Conservation (phyloP, 1,140 invertebrate genomes). For the Brachionus asplanchnoidis region DNA sequence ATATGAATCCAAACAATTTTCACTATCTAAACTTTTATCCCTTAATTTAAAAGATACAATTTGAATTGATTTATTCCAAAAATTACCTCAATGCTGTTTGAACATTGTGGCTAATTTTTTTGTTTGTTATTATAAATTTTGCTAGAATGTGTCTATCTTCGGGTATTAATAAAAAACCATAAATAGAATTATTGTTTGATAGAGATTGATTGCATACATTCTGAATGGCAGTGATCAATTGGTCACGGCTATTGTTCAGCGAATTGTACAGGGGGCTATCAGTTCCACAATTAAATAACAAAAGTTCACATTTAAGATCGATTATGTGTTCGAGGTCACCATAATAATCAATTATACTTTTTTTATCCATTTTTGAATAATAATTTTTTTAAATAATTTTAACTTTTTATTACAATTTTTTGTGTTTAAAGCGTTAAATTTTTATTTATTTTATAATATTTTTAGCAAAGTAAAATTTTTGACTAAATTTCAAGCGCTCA, state of each 20-base stretch:
- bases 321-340: background rate
- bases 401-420: background rate
- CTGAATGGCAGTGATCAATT: background rate
- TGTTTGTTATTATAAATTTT: background rate
- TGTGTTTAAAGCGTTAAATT: too few relatives aligned
- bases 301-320: background rate
- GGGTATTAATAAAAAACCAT: background rate
- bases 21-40: background rate
- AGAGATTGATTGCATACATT: background rate
- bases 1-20: background rate
- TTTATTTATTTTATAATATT: too few relatives aligned
- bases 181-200: background rate
- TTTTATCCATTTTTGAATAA: background rate
- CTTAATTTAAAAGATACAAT: background rate
- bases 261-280: background rate
- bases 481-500: too few relatives aligned
- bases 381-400: background rate
- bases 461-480: too few relatives aligned
- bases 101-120: background rate
- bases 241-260: background rate
- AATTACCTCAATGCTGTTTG: background rate
- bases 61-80: background rate
- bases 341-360: background rate
- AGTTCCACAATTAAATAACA: background rate
- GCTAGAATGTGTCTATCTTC: background rate